Evolutionary conservation across 2,797 vertebrate genomes (phyloP), one percentile per base, ranked within the genome.

Genomic region (Gambelia wislizenii): DNA sequence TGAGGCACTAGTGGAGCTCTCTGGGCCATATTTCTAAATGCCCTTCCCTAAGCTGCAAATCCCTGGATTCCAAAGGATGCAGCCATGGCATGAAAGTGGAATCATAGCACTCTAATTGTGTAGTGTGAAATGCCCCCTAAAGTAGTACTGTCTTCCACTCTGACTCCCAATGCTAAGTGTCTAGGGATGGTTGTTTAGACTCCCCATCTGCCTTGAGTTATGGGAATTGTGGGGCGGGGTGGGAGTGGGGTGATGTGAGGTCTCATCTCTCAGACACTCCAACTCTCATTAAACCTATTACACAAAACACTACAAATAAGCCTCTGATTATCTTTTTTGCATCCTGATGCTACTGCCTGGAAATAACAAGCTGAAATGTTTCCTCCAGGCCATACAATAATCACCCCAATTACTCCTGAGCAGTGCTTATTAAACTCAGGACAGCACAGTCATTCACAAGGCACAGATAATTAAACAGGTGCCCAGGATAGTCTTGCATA

Each of bases 391-490:
- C 92, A 85, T 89, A 83, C 83, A 92, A 94, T 95, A 93, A 96
- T 94, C 85, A 1, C 91, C 94, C 92, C 93, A 95, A 95, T 96
- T 96, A 95, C 91, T 95, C 90, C 94, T 90, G 86, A 94, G 94
- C 94, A 92, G 94, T 77, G 90, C 84, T 95, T 96, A 94, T 95
- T 95, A 95, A 95, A 93, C 94, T 92, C 92, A 78, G 0, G 78
- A 91, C 93, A 87, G 89, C 6, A 14, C 88, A 94, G 93, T 84
- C 0, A 79, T 95, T 95, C 92, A 92, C 91, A 91, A 94, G 94
- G 93, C 81, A 81, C 86, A 93, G 94, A 94, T 93, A 94, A 94
- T 95, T 95, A 95, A 95, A 91, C 93, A 94, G 95, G 94, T 96
- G 93, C 90, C 91, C 86, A 16, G 0, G 59, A 69, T 91, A 74